These are phyloP conservation scores for Triplophysa tibetana DNA, from an alignment of 2,113 vertebrate genomes.

Conservation along the genomic window DNA sequence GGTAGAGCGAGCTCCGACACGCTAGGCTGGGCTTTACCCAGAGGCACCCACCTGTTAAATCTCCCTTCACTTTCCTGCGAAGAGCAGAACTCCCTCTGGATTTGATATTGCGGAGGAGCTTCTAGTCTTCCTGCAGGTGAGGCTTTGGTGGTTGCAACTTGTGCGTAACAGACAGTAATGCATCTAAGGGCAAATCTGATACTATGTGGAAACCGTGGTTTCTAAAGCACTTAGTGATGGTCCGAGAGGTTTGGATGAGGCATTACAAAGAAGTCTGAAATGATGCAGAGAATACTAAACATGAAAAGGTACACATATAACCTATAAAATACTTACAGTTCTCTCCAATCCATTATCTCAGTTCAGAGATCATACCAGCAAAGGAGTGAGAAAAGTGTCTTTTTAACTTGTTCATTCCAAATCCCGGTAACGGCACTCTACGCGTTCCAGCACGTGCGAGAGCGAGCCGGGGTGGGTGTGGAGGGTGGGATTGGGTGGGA, in stretches of 20 bases:
- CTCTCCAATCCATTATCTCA: slow-evolving; percentile 71
- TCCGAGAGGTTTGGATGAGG: background rate
- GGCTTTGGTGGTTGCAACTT: slow-evolving; percentile 2
- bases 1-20: slow-evolving; percentile 32
- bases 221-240: background rate
- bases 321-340: slow-evolving; percentile 65
- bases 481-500: background rate
- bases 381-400: slow-evolving; percentile 42
- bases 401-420: slow-evolving; percentile 49
- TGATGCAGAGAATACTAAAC: background rate
- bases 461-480: slow-evolving; percentile 7
- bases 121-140: background rate
- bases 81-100: slow-evolving; percentile 21
- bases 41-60: slow-evolving; percentile 51
- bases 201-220: background rate
- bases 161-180: background rate
- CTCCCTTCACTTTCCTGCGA: slow-evolving; percentile 6
- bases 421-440: slow-evolving; percentile 24
- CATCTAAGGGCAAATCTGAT: slow-evolving; percentile 5
- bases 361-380: slow-evolving; percentile 49
- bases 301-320: background rate
- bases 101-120: background rate
- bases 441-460: slow-evolving; percentile 28
- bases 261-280: background rate
- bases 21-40: slow-evolving; percentile 31